These are phyloP conservation scores for Eulimnadia texana DNA, from an alignment of 1,140 invertebrate species.

Conservation along the genomic window DNA sequence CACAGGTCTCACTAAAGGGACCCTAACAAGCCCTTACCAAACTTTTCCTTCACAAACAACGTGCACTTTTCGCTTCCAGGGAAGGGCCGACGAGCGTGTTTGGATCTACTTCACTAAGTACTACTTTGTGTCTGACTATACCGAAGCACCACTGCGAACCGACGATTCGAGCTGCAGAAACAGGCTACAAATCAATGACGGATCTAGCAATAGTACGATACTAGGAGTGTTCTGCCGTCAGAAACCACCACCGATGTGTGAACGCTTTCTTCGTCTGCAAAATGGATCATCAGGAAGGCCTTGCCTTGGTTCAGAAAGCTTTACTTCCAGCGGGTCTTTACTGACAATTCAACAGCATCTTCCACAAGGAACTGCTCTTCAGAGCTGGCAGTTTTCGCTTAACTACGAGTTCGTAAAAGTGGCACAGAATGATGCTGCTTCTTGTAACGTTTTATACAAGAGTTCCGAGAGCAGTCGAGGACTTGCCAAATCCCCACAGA, in stretches of 20 bases:
- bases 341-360: constrained; percentile 11
- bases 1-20: constrained; percentile 44
- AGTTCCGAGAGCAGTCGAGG: constrained; percentile 21
- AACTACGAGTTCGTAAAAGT: constrained; percentile 63
- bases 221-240: constrained; percentile 7
- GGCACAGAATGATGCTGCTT: constrained; percentile 39
- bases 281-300: background rate
- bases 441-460: constrained; percentile 50
- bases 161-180: background rate
- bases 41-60: constrained; percentile 70
- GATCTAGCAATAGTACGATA: constrained; percentile 11
- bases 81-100: constrained; percentile 33
- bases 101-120: constrained; percentile 80
- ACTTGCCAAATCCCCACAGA: constrained; percentile 54
- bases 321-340: constrained; percentile 5
- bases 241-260: constrained; percentile 13
- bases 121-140: constrained; percentile 31
- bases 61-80: constrained; percentile 66
- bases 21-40: constrained; percentile 61
- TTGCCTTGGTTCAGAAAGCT: constrained; percentile 11
- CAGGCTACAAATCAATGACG: background rate
- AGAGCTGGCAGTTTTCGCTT: constrained; percentile 57
- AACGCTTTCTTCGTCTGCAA: background rate
- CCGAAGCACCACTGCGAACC: background rate
- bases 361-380: constrained; percentile 42